phyloP scores from a whole-genome alignment of 2,113 vertebrate species.

The Tricholaema leucomelas region DNA sequence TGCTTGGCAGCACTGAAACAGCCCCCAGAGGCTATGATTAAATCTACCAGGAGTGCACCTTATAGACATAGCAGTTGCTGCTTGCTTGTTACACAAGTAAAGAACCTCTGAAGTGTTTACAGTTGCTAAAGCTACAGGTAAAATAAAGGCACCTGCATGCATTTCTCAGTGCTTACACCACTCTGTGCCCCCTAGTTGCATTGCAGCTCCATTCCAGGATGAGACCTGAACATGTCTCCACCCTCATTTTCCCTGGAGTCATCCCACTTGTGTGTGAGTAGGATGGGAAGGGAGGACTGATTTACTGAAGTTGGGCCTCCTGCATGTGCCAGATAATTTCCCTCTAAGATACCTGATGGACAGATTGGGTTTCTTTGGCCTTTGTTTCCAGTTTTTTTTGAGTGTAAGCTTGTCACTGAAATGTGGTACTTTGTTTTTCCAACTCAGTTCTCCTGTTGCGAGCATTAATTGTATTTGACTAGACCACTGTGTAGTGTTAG shows the following conservation, averaged over 20 bases:
- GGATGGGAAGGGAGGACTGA: background rate
- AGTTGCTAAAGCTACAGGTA: background rate
- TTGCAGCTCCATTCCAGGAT: background rate
- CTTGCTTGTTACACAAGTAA: background rate
- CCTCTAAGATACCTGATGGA: background rate
- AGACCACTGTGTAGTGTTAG: background rate
- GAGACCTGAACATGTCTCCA: background rate
- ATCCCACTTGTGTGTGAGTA: rapidly evolving
- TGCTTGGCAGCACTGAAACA: background rate
- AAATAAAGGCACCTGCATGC: background rate
- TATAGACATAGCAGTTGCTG: background rate
- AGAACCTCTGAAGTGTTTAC: background rate
- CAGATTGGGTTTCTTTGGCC: background rate
- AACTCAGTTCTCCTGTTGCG: background rate
- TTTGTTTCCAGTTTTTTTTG: background rate
- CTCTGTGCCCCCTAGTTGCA: background rate
- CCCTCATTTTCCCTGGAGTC: background rate
- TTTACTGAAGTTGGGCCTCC: background rate
- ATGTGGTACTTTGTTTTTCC: background rate
- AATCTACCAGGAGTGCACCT: background rate
- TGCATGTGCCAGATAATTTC: rapidly evolving
- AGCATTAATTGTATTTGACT: background rate
- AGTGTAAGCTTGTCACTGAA: background rate
- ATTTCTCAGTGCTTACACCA: background rate
- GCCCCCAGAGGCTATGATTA: background rate